Conservation (phyloP, 2,888 invertebrate genomes). For the Perizoma affinitatum region DNA sequence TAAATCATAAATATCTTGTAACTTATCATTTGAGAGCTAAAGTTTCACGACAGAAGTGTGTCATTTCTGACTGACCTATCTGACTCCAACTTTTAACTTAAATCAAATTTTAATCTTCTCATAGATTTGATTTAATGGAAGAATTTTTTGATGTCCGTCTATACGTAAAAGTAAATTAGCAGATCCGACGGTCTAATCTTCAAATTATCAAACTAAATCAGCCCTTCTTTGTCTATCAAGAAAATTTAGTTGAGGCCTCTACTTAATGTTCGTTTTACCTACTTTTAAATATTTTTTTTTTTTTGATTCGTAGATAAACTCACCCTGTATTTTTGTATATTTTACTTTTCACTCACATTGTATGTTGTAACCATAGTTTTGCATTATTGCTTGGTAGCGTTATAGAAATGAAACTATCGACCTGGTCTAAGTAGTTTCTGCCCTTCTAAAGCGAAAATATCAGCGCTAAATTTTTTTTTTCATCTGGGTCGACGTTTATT, state of each 20-base stretch:
- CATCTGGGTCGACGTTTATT: slow-evolving; percentile 10
- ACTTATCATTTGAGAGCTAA: slow-evolving; percentile 7
- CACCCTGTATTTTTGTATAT: slow-evolving; percentile 8
- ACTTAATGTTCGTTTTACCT: not conserved
- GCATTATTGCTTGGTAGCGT: slow-evolving; percentile 33
- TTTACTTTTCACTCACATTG: slow-evolving; percentile 34
- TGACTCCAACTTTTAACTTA: too few relatives aligned
- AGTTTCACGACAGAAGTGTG: not conserved
- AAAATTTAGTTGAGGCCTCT: too few relatives aligned
- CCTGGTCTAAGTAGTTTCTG: slow-evolving; percentile 1
- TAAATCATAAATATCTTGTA: slow-evolving; percentile 9
- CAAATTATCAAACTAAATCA: too few relatives aligned
- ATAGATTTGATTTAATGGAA: too few relatives aligned
- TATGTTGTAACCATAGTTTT: slow-evolving; percentile 25
- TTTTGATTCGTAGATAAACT: too few relatives aligned
- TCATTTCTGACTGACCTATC: not conserved
- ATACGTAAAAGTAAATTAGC: too few relatives aligned
- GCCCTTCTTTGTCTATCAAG: too few relatives aligned
- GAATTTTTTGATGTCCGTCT: too few relatives aligned
- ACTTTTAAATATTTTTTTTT: not conserved
- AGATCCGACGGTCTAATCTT: too few relatives aligned
- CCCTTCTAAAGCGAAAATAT: not conserved
- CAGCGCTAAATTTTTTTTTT: not conserved
- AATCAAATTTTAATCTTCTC: too few relatives aligned
- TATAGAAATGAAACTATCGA: slow-evolving; percentile 21